Conservation (phyloP, 2,888 invertebrate species). For the Campoplex capitator region DNA sequence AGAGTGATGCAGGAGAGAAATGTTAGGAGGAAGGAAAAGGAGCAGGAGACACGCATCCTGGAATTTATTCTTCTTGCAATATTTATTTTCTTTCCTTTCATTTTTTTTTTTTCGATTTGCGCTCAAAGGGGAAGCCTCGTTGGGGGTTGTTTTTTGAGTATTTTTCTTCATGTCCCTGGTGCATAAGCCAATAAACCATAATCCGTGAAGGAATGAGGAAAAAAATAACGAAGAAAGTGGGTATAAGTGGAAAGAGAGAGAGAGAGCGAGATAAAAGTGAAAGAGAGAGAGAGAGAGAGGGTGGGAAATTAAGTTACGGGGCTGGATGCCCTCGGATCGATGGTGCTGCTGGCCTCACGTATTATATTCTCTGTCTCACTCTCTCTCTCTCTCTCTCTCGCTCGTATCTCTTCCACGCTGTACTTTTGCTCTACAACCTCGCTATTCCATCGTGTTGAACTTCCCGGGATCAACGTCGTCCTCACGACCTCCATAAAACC, state of each 20-base stretch:
- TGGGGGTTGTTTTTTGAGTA: not conserved
- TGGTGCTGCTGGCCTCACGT: slow-evolving; percentile 73
- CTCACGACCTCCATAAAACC: slow-evolving; percentile 9
- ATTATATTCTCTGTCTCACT: slow-evolving; percentile 42
- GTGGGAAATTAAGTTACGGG: slow-evolving; percentile 76
- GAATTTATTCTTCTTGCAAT: not conserved
- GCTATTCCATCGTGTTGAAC: slow-evolving; percentile 23
- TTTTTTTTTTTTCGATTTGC: not conserved
- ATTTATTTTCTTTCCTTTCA: not conserved
- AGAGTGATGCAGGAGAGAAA: not conserved
- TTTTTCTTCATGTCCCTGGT: slow-evolving; percentile 1
- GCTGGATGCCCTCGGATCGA: slow-evolving; percentile 76
- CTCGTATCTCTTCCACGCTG: slow-evolving; percentile 50
- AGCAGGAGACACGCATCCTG: not conserved
- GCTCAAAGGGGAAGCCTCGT: not conserved
- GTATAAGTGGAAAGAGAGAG: slow-evolving; percentile 22
- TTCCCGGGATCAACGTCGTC: slow-evolving; percentile 43
- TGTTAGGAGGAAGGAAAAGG: not conserved
- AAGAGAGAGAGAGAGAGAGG: slow-evolving; percentile 65
- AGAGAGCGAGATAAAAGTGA: slow-evolving; percentile 58
- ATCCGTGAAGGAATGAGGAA: not conserved
- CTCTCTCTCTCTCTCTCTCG: slow-evolving; percentile 52
- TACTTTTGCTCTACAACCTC: slow-evolving; percentile 33
- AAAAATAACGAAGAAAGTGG: not conserved
- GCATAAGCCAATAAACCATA: slow-evolving; percentile 10